Conservation (phyloP, 2,113 vertebrate species). For the rat (Rattus norvegicus) region DNA sequence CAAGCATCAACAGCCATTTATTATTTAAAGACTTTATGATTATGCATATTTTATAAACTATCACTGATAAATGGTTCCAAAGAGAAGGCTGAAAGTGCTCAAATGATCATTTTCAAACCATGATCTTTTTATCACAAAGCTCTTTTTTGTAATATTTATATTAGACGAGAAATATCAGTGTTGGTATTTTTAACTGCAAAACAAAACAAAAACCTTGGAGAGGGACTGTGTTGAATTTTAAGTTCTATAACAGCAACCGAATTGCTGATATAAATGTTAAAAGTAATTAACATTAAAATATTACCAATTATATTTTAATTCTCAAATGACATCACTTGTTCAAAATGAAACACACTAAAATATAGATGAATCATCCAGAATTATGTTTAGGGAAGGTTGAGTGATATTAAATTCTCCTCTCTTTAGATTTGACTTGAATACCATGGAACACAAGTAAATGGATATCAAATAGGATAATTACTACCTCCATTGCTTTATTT, state of each 20-base stretch:
- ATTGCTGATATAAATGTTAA: slow-evolving; percentile 53
- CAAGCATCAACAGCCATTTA: slow-evolving; percentile 46
- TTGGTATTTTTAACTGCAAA: slow-evolving; percentile 57
- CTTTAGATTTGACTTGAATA: slow-evolving; percentile 16
- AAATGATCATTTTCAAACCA: slow-evolving; percentile 58
- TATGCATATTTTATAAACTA: slow-evolving; percentile 66
- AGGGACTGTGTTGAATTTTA: slow-evolving; percentile 50
- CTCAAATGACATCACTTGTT: slow-evolving; percentile 22
- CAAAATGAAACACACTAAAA: slow-evolving; percentile 39
- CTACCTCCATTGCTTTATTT: slow-evolving; percentile 3
- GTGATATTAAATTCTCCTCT: slow-evolving; percentile 1
- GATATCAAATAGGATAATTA: background rate
- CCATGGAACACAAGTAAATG: slow-evolving; percentile 22
- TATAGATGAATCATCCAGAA: slow-evolving; percentile 2
- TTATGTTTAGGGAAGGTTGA: background rate
- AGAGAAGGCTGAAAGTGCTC: slow-evolving; percentile 38
- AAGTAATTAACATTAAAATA: slow-evolving; percentile 73
- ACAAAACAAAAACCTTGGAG: slow-evolving; percentile 53
- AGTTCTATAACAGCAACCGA: background rate
- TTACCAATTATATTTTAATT: slow-evolving; percentile 62
- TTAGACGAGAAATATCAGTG: slow-evolving; percentile 27
- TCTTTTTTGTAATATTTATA: slow-evolving; percentile 42
- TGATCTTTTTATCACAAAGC: slow-evolving; percentile 25
- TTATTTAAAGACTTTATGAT: slow-evolving; percentile 67
- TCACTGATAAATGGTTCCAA: slow-evolving; percentile 43